Base-by-base conservation (phyloP, 1,140 invertebrate species). In the Apocrypta bakeri region DNA sequence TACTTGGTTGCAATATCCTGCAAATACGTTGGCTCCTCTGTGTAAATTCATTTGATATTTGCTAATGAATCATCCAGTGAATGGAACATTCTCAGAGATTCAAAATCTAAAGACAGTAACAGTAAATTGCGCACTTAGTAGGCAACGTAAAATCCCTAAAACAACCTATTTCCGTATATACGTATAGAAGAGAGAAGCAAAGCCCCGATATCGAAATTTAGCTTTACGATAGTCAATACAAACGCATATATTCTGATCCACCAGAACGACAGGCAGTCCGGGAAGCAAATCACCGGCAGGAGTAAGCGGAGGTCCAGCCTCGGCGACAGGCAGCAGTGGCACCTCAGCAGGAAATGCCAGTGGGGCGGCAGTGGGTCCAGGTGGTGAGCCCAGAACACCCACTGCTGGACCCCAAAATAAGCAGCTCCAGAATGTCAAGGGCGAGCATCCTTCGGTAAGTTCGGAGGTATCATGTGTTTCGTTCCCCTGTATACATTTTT, bases 361-460 rank as follows among this genome's bases (percentile, higher is more conserved):
- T 79, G 72, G 88, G 63, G 88, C 84, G 85, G 89, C 85, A 61
- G 88, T 85, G 79, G 89, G 87, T 89, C 87, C 93, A 91, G 31
- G 69, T 21, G 91, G 93, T 64, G 94, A 94, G 85, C 92, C 93
- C 3, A 92, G 94, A 61, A 95, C 94, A n/a, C 95, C 94, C 6
- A 95, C 95, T 9, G 94, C 95, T 0, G 90, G 90, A 76, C 92
- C 94, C 77, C 95, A 95, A 87, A 96, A 94, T 88, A 95, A 96
- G 85, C 94, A 95, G 79, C 93, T 95, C 73, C 94, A 95, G 88
- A 96, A 96, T 93, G 96, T 96, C 89, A 96, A 96, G 92, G 94
- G 93, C 90, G 94, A 95, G 64, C 96, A 96, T 92, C 96, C 96
- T 82, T 95, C 95, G 92, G 95, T 96, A 93, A 94, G 94, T 79